phyloP scores from a whole-genome alignment of 2,797 vertebrate species.

The Notolepis coatsorum region DNA sequence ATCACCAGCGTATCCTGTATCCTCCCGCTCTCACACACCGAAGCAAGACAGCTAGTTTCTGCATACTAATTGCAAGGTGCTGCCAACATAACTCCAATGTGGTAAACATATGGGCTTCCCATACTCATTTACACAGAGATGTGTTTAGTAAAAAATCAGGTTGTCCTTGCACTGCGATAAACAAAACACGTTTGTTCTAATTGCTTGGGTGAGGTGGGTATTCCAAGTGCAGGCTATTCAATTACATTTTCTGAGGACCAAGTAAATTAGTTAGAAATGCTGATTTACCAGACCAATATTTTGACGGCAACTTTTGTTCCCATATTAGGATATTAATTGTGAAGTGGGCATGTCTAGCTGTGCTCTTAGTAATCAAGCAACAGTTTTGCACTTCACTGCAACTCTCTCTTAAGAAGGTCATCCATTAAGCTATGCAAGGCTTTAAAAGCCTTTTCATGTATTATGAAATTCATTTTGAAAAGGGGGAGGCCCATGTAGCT shows the following conservation, averaged over 20 bases:
- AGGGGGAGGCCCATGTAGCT: conserved; percentile 24
- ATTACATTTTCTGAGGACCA: conserved; percentile 1
- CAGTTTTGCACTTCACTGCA: conserved; percentile 78
- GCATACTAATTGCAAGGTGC: conserved; percentile 46
- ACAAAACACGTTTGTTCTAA: conserved; percentile 6
- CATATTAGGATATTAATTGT: conserved; percentile 68
- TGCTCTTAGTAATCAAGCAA: conserved; percentile 72
- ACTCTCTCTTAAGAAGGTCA: conserved; percentile 77
- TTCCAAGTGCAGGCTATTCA: neutral
- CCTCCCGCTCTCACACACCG: too few species aligned
- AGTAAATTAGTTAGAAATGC: neutral
- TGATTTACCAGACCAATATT: conserved; percentile 53
- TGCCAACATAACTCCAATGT: conserved; percentile 19
- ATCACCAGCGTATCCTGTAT: too few species aligned
- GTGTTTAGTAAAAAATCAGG: conserved; percentile 17
- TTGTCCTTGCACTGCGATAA: conserved; percentile 8
- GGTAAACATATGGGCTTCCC: conserved; percentile 17
- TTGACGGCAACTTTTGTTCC: conserved; percentile 53
- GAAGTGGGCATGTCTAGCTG: conserved; percentile 69
- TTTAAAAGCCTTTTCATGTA: conserved; percentile 80
- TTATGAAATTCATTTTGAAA: conserved; percentile 73
- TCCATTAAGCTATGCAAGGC: conserved; percentile 69
- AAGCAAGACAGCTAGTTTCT: conserved; percentile 18
- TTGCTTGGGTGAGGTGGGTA: neutral
- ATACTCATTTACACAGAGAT: conserved; percentile 30